Percentiles rank a stretch among this genome's conserved stretches.
Conservation (phyloP, 2,888 invertebrate genomes). For the Eutolmus rufibarbis region DNA sequence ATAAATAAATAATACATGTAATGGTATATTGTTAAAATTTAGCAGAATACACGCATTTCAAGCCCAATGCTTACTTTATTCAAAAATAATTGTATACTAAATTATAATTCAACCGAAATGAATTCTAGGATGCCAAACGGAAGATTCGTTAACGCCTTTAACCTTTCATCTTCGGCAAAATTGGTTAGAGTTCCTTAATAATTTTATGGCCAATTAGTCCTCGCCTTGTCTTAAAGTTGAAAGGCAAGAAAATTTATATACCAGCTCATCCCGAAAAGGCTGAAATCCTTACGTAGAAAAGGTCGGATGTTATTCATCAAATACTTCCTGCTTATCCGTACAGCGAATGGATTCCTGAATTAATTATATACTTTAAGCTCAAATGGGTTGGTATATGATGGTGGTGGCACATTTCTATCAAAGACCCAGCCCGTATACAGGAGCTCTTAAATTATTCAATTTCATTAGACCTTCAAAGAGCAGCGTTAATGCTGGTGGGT, state of each 20-base stretch:
- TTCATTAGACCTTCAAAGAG: slow-evolving; percentile 48
- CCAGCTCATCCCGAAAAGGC: neutral
- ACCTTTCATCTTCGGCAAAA: neutral
- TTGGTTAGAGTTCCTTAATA: slow-evolving; percentile 1
- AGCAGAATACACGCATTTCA: neutral
- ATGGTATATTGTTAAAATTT: too few relatives aligned
- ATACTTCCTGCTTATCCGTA: slow-evolving; percentile 50
- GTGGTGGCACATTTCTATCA: slow-evolving; percentile 35
- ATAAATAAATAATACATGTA: too few relatives aligned
- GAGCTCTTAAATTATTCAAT: slow-evolving; percentile 47
- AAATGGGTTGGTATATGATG: slow-evolving; percentile 39
- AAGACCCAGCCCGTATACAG: slow-evolving; percentile 33
- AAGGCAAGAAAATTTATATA: slow-evolving; percentile 2
- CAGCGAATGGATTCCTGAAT: slow-evolving; percentile 49
- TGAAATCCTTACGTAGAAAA: slow-evolving; percentile 33
- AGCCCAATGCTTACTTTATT: neutral
- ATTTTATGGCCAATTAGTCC: slow-evolving; percentile 30
- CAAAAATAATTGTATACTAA: neutral
- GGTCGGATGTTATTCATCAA: slow-evolving; percentile 53
- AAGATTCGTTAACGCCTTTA: neutral
- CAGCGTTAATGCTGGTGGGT: slow-evolving; percentile 41
- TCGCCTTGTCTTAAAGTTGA: neutral
- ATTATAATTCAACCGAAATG: neutral
- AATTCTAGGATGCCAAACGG: neutral
- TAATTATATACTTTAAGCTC: slow-evolving; percentile 49